These are phyloP conservation scores for Omphaloscelis lunosa DNA, from an alignment of 2,888 invertebrate genomes.

Conservation along the genomic window DNA sequence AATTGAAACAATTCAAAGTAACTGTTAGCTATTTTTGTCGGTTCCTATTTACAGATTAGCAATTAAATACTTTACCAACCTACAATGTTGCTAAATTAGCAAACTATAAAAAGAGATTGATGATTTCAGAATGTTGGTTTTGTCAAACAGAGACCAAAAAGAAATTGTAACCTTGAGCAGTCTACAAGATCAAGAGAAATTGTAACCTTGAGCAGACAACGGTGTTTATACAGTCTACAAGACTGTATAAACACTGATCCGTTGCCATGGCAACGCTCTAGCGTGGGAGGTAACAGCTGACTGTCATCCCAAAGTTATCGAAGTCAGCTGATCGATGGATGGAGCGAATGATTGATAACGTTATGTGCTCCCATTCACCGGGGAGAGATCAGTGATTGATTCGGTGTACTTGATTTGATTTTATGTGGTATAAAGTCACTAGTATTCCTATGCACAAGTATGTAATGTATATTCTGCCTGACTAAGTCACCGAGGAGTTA, in stretches of 20 bases:
- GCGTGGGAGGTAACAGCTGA: constrained; percentile 48
- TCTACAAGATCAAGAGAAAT: not conserved
- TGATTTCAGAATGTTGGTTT: too few relatives aligned
- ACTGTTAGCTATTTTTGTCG: not conserved
- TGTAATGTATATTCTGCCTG: not conserved
- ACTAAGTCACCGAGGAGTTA: not conserved
- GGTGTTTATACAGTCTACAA: too few relatives aligned
- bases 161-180: not conserved
- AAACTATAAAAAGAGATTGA: not conserved
- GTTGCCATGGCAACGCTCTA: constrained; percentile 49
- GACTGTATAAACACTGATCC: constrained; percentile 10
- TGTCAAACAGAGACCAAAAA: too few relatives aligned
- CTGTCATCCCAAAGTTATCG: constrained; percentile 8
- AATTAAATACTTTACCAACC: not conserved
- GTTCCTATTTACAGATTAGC: not conserved
- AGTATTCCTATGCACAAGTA: not conserved
- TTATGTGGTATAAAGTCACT: not conserved
- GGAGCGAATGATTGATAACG: constrained; percentile 24
- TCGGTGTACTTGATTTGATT: not conserved
- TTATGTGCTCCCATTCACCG: not conserved
- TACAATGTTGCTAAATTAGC: not conserved
- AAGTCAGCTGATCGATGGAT: constrained; percentile 50
- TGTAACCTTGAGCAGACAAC: not conserved
- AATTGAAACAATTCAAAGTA: not conserved
- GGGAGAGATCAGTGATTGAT: constrained; percentile 20